Conservation (phyloP, 2,113 vertebrate species). For the Edolisoma coerulescens region DNA sequence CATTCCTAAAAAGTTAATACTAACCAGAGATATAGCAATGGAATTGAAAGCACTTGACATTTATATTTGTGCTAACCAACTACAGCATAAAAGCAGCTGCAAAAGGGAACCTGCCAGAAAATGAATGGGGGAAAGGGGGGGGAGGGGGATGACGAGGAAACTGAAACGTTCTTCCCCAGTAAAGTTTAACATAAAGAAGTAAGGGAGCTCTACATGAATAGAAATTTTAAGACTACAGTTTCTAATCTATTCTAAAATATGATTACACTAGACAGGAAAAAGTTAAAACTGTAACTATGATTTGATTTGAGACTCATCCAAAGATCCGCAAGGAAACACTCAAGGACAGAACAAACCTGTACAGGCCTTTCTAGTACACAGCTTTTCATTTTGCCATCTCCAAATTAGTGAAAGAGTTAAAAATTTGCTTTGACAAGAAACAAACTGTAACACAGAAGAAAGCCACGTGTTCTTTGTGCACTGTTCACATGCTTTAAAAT, state of each 20-base stretch:
- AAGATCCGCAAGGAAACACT: not conserved
- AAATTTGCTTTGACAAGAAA: not conserved
- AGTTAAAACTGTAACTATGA: not conserved
- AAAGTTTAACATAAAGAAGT: not conserved
- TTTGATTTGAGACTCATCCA: not conserved
- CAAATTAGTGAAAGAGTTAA: not conserved
- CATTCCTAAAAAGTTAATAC: conserved; percentile 16
- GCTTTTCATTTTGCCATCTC: not conserved
- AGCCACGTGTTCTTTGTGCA: not conserved
- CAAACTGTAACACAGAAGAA: not conserved
- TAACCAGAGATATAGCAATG: conserved; percentile 6
- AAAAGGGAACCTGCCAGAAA: conserved; percentile 31
- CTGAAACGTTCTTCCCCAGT: not conserved
- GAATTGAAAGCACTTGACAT: conserved; percentile 30
- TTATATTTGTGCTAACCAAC: conserved; percentile 14
- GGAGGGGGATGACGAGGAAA: not conserved
- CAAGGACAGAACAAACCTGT: not conserved
- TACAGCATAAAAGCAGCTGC: conserved; percentile 5
- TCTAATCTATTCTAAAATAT: not conserved
- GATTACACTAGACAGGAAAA: not conserved
- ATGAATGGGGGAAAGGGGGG: not conserved
- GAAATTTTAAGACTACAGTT: not conserved
- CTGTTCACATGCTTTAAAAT: not conserved
- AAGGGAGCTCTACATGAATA: not conserved
- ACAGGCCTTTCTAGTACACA: not conserved